Evolutionary conservation across 2,888 invertebrate species (phyloP).

Genomic region (Ommatoiulus sabulosus): DNA sequence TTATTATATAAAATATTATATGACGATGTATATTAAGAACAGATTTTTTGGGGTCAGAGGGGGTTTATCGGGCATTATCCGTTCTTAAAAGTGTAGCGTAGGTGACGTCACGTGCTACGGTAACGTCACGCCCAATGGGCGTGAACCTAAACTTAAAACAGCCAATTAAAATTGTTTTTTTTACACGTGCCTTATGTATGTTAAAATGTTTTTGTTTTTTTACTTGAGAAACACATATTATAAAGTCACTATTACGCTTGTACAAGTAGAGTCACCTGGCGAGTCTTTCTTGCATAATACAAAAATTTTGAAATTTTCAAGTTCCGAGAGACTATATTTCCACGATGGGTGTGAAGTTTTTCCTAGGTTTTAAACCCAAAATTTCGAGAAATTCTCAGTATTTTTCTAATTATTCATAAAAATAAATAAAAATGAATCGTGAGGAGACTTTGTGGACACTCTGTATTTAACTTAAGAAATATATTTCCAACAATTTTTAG

Average conservation of each 20-base stretch:
- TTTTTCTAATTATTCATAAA: too few species aligned
- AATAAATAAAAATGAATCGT: too few species aligned
- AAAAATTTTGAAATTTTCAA: not conserved
- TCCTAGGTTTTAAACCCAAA: too few species aligned
- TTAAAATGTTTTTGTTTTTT: not conserved
- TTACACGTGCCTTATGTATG: not conserved
- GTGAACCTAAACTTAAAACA: not conserved
- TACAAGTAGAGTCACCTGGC: slow-evolving; percentile 19
- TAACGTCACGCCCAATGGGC: too few species aligned
- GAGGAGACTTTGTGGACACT: too few species aligned
- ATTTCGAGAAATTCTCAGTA: too few species aligned
- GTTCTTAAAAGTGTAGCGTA: not conserved
- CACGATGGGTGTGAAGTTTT: too few species aligned
- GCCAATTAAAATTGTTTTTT: not conserved
- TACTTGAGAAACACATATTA: not conserved
- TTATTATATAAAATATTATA: slow-evolving; percentile 11
- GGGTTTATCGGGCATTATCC: slow-evolving; percentile 16
- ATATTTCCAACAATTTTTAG: too few species aligned
- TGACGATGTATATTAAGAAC: not conserved
- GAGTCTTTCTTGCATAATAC: slow-evolving; percentile 19
- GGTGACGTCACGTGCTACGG: not conserved
- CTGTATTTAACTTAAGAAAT: too few species aligned
- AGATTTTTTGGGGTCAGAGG: not conserved
- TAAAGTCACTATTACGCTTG: slow-evolving; percentile 19
- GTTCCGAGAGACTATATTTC: too few species aligned